Evolutionary conservation across 2,888 invertebrate genomes (phyloP), one percentile per base, ranked within the genome.

Genomic region (Gymnocheta viridis): DNA sequence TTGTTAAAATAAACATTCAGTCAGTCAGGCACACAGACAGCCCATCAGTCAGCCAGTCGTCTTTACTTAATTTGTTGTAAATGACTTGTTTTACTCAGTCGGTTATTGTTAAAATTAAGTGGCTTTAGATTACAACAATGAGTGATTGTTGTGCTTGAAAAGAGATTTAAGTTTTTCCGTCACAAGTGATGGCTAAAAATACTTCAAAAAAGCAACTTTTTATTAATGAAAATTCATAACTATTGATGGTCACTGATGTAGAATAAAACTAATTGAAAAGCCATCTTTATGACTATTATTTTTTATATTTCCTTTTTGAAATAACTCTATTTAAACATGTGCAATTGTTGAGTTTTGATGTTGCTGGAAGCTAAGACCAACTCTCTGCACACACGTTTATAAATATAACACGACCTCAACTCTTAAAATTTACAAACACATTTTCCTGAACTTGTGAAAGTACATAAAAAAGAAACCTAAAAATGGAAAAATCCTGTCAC

Each of bases 271-370:
- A 24, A 49, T 58, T 67, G 58, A 60, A 77, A 60, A 27, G 12
- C 38, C 67, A 56, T 47, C 10, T 38, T 77, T 49, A 35, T 32
- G 44, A 24, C 29, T 6, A 32, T 7, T 9, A 32, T 22, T 76
- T 56, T 56, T 54, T 62, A 41, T 67, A 12, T 24, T 19, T 24
- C 29, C 14, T 12, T 12, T 2, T 6, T 6, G 4, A n/a, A 3
- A 5, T 5, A 4, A 29, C 51, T 22, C 14, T 51, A 7, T 47
- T 35, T 5, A n/a, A 66, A 27, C 27, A 17, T 24, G 66, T 7
- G 54, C 22, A 82, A 70, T 70, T 64, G 64, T 82, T 66, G 29
- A 64, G 74, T 76, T 62, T 56, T 17, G 7, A 38, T 35, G 10
- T 4, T 58, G 6, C 38, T 7, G 0, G 14, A 41, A 49, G 14